phyloP scores from a whole-genome alignment of 2,888 invertebrate genomes.

The Anthophora plumipes region DNA sequence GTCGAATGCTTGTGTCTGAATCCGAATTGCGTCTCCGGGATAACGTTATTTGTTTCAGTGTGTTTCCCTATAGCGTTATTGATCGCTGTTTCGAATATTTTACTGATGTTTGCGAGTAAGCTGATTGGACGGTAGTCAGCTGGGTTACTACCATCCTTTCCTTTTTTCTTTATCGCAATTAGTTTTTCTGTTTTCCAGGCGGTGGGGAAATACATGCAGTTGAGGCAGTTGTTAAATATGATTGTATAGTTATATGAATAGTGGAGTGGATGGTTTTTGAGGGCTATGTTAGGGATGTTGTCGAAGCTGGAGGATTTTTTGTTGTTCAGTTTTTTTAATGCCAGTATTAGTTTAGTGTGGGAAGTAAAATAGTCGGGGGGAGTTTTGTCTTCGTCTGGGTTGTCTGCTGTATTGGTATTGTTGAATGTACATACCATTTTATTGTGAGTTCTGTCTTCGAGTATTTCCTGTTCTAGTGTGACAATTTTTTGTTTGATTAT shows the following conservation, averaged over 20 bases:
- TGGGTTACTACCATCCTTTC: conserved; percentile 45
- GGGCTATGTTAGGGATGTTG: background rate
- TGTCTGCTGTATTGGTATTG: background rate
- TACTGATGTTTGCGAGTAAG: conserved; percentile 68
- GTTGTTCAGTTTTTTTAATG: conserved; percentile 8
- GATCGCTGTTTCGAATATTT: conserved; percentile 67
- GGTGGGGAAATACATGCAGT: conserved; percentile 72
- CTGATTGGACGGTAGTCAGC: conserved; percentile 65
- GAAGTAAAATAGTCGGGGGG: background rate
- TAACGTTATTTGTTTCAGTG: conserved; percentile 51
- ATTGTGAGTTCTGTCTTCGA: background rate
- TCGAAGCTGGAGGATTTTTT: conserved; percentile 31
- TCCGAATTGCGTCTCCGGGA: conserved; percentile 69
- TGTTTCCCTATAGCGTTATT: conserved; percentile 45
- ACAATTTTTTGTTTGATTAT: background rate
- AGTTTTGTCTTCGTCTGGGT: background rate
- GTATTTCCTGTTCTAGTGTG: background rate
- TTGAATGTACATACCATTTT: background rate
- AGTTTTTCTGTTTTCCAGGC: conserved; percentile 68
- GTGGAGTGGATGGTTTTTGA: conserved; percentile 3
- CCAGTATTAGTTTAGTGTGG: background rate
- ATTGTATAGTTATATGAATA: conserved; percentile 29
- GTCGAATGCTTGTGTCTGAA: conserved; percentile 53
- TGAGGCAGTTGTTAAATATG: conserved; percentile 65
- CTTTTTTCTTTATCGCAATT: conserved; percentile 53